Conservation (phyloP, 2,797 vertebrate species). For the Vireo griseus region DNA sequence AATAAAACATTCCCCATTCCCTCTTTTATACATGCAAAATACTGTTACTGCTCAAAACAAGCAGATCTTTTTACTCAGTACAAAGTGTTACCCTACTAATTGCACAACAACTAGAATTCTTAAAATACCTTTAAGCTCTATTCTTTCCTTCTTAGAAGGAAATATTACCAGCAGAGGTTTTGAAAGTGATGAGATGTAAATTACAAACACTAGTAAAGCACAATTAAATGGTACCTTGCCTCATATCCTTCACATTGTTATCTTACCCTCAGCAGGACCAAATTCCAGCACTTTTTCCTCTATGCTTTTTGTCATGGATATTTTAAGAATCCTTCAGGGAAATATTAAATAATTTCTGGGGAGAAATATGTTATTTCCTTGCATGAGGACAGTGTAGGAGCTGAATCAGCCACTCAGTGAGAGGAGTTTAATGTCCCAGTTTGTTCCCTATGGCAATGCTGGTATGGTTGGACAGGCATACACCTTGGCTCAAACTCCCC, state of each 20-base stretch:
- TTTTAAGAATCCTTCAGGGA: neutral
- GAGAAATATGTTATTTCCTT: neutral
- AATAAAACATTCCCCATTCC: constrained; percentile 40
- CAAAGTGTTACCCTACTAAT: constrained; percentile 39
- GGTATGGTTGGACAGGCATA: neutral
- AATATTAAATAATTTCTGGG: neutral
- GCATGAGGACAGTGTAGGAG: neutral
- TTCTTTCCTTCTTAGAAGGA: constrained; percentile 52
- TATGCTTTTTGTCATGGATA: neutral
- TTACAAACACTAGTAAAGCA: neutral
- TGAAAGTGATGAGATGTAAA: neutral
- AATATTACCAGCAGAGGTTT: constrained; percentile 30
- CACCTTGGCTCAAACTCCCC: neutral
- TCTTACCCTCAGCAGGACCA: neutral
- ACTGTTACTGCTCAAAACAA: constrained; percentile 45
- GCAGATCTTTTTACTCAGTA: constrained; percentile 30
- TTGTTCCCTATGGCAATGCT: fast-evolving
- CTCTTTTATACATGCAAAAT: constrained; percentile 45
- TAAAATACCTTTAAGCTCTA: constrained; percentile 51
- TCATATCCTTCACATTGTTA: constrained; percentile 15
- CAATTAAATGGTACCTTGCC: neutral
- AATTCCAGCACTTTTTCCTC: constrained; percentile 1
- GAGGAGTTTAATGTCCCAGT: neutral
- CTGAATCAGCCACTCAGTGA: neutral
- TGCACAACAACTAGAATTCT: constrained; percentile 43